phyloP scores from a whole-genome alignment of 64 coral and sea anemone species.

The Dendronephthya gigantea region DNA sequence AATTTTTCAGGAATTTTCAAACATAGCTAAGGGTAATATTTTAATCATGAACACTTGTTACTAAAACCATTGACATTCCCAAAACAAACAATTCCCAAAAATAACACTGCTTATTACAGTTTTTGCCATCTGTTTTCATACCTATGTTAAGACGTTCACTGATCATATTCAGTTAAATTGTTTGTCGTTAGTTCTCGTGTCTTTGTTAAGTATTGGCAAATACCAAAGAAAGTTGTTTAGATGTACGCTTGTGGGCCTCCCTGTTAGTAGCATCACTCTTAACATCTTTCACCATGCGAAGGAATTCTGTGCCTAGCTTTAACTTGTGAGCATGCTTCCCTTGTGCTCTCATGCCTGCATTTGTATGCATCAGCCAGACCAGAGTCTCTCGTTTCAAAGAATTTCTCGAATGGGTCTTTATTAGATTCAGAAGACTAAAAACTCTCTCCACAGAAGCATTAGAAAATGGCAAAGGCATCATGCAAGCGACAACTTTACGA shows the following conservation, averaged over 20 bases:
- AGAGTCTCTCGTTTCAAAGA: not conserved
- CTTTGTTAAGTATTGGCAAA: not conserved
- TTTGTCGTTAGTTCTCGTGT: not conserved
- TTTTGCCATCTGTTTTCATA: not conserved
- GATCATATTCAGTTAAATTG: not conserved
- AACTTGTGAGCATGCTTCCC: not conserved
- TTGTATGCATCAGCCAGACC: not conserved
- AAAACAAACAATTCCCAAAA: not conserved
- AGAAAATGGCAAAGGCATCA: not conserved
- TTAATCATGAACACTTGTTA: not conserved
- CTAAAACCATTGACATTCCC: not conserved
- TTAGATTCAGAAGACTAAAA: not conserved
- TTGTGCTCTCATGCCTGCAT: not conserved
- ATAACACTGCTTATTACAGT: not conserved
- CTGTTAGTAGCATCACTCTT: conserved; percentile 2
- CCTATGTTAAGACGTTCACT: not conserved
- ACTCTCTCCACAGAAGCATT: not conserved
- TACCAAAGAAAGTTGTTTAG: not conserved
- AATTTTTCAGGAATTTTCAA: not conserved
- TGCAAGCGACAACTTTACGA: not conserved
- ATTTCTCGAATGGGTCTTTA: not conserved
- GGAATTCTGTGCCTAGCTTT: not conserved
- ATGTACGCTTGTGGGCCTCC: not conserved
- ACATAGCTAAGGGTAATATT: not conserved
- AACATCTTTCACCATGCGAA: not conserved